Evolutionary conservation across 2,797 vertebrate species (phyloP).

Genomic region (Microtus californicus): DNA sequence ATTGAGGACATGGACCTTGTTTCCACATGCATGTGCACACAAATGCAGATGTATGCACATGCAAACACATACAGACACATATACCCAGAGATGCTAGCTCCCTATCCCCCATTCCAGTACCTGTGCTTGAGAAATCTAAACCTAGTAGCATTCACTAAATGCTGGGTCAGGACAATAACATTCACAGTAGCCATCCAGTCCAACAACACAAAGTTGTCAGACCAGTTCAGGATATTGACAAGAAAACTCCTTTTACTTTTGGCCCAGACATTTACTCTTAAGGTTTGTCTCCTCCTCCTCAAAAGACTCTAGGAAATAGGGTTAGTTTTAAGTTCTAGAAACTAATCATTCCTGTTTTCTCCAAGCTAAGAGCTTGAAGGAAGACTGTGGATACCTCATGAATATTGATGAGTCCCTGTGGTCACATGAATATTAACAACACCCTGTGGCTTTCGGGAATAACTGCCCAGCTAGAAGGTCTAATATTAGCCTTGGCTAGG

Average conservation of each 20-base stretch:
- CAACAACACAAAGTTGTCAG: constrained; percentile 48
- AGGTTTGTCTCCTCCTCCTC: constrained; percentile 77
- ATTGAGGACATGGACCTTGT: neutral
- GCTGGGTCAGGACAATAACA: constrained; percentile 49
- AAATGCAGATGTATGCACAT: neutral
- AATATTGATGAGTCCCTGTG: constrained; percentile 82
- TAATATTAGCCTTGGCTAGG: constrained; percentile 82
- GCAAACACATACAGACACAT: neutral
- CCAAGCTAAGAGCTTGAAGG: constrained; percentile 69
- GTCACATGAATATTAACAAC: constrained; percentile 85
- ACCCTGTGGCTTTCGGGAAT: constrained; percentile 84
- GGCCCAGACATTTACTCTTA: constrained; percentile 79
- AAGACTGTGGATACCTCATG: constrained; percentile 74
- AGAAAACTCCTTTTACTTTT: constrained; percentile 71
- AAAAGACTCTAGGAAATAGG: constrained; percentile 80
- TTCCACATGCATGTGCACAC: neutral
- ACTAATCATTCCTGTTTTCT: constrained; percentile 80
- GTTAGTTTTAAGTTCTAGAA: constrained; percentile 81
- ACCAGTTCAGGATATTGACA: constrained; percentile 73
- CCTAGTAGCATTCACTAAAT: neutral
- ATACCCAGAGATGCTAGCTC: neutral
- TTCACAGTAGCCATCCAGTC: constrained; percentile 27
- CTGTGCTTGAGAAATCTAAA: neutral
- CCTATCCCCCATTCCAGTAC: neutral
- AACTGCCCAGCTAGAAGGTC: constrained; percentile 75